These are phyloP conservation scores for Limnothrissa miodon DNA, from an alignment of 2,113 vertebrate species.

Conservation along the genomic window DNA sequence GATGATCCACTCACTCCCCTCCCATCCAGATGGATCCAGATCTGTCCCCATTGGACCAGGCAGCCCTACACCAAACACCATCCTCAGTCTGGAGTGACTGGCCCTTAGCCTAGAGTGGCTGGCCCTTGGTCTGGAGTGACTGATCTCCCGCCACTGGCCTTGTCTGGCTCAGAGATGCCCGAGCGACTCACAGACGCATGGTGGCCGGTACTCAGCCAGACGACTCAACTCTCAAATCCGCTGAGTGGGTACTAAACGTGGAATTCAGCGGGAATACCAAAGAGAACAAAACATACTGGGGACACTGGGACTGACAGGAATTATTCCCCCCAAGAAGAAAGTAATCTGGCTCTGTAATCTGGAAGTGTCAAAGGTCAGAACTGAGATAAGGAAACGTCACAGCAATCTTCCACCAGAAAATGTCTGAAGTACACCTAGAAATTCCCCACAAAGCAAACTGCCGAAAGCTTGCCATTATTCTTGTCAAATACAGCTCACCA, in stretches of 20 bases:
- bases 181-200: background rate
- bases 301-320: background rate
- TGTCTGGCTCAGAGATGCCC: too few relatives aligned
- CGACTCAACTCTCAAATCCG: background rate
- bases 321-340: background rate
- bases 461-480: background rate
- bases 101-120: background rate
- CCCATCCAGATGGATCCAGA: background rate
- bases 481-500: background rate
- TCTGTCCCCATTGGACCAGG: background rate
- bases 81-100: background rate
- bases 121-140: background rate
- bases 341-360: background rate
- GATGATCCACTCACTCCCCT: background rate
- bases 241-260: background rate
- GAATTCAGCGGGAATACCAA: background rate
- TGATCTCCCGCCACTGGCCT: too few relatives aligned
- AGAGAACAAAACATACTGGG: background rate
- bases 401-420: background rate
- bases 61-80: background rate
- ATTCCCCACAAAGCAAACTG: background rate
- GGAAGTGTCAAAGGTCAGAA: background rate
- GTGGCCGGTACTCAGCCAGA: background rate
- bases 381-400: background rate
- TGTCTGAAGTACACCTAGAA: background rate